A percentile compares a stretch with the other conserved stretches of the same genome.
phyloP scores from a whole-genome alignment of 2,797 vertebrate species.

The Eospalax fontanierii region DNA sequence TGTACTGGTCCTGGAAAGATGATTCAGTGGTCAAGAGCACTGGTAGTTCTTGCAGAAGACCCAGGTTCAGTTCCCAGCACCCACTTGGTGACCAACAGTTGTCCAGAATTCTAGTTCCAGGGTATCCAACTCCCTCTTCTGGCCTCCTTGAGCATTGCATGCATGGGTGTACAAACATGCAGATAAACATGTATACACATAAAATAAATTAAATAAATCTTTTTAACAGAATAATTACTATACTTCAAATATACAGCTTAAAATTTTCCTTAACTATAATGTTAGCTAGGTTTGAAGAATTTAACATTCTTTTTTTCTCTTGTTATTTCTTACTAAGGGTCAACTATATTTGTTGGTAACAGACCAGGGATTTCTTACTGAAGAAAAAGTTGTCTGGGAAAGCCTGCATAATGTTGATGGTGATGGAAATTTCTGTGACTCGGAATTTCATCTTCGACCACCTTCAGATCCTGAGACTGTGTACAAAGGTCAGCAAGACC shows the following conservation, averaged over 20 bases:
- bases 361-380: slow-evolving; percentile 99
- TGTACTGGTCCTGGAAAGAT: not conserved
- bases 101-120: too few relatives aligned
- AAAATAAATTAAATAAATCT: too few relatives aligned
- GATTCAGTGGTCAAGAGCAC: too few relatives aligned
- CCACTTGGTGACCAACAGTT: too few relatives aligned
- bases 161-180: too few relatives aligned
- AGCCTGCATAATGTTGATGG: slow-evolving; percentile 99
- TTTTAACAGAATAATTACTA: slow-evolving; percentile 39
- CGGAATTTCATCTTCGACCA: slow-evolving; percentile 96
- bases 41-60: too few relatives aligned
- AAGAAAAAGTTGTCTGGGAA: slow-evolving; percentile 99
- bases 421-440: slow-evolving; percentile 99
- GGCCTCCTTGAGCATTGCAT: too few relatives aligned
- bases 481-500: slow-evolving; percentile 98
- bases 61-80: too few relatives aligned
- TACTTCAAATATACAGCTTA: slow-evolving; percentile 9
- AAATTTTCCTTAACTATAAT: slow-evolving; percentile 21
- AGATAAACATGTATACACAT: too few relatives aligned
- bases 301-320: slow-evolving; percentile 68
- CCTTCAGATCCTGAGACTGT: slow-evolving; percentile 98
- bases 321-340: slow-evolving; percentile 90
- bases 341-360: slow-evolving; percentile 98
- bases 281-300: slow-evolving; percentile 22
- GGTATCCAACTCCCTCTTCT: too few relatives aligned